phyloP scores from a whole-genome alignment of 2,888 invertebrate species.

The Amiota communis region DNA sequence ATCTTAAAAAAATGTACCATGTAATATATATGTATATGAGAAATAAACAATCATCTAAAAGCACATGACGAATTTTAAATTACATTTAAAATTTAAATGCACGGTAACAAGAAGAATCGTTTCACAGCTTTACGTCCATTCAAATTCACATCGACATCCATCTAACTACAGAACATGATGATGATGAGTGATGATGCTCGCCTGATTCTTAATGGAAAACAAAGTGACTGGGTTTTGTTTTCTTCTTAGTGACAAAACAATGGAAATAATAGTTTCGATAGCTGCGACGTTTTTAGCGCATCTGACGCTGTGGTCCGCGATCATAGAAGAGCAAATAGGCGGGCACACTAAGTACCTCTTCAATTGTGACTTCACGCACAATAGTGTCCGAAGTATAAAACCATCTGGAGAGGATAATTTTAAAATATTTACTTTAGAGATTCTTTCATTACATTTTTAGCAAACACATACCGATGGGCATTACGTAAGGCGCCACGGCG shows the following conservation, averaged over 20 bases:
- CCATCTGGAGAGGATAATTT: slow-evolving; percentile 77
- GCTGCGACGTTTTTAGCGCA: slow-evolving; percentile 39
- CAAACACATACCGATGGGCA: slow-evolving; percentile 67
- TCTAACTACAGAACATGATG: neutral
- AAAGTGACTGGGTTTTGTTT: neutral
- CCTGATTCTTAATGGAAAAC: neutral
- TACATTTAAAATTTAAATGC: slow-evolving; percentile 48
- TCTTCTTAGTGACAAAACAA: too few species aligned
- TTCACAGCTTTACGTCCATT: neutral
- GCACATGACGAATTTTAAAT: slow-evolving; percentile 52
- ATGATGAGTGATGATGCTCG: neutral
- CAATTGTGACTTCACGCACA: slow-evolving; percentile 85
- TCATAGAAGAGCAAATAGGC: slow-evolving; percentile 97
- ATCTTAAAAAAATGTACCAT: too few species aligned
- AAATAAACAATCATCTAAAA: too few species aligned
- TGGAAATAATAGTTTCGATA: neutral
- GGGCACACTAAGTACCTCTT: slow-evolving; percentile 87
- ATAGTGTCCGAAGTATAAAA: slow-evolving; percentile 89
- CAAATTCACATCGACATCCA: neutral
- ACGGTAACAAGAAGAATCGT: slow-evolving; percentile 24
- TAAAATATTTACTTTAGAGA: neutral
- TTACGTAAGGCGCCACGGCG: slow-evolving; percentile 79
- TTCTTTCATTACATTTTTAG: neutral
- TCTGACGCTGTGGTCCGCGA: slow-evolving; percentile 68
- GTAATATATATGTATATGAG: too few species aligned